These are phyloP conservation scores for Pogonocherus hispidulus DNA, from an alignment of 2,888 invertebrate species.

Conservation along the genomic window DNA sequence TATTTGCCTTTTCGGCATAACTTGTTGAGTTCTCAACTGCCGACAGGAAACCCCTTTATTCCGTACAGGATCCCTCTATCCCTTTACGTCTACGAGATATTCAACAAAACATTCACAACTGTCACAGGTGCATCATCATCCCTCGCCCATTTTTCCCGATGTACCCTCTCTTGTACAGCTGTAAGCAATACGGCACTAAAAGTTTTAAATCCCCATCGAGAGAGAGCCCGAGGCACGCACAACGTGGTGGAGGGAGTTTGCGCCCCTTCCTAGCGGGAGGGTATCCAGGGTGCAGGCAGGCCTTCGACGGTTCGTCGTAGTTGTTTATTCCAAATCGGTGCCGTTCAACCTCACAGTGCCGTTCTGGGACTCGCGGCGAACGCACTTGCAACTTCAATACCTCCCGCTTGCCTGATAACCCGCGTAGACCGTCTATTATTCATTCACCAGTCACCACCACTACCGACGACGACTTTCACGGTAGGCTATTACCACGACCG, in stretches of 20 bases:
- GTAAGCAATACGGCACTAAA: conserved; percentile 32
- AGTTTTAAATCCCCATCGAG: conserved; percentile 35
- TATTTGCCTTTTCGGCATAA: background rate
- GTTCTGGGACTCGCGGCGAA: conserved; percentile 35
- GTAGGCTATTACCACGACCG: background rate
- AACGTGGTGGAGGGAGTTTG: conserved; percentile 48
- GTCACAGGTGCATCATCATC: conserved; percentile 33
- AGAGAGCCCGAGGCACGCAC: conserved; percentile 23
- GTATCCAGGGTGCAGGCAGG: conserved; percentile 37
- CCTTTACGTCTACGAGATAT: conserved; percentile 1
- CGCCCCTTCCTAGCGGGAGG: conserved; percentile 44
- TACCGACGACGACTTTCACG: background rate
- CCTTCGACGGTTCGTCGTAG: conserved; percentile 30
- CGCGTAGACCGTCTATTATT: conserved; percentile 13
- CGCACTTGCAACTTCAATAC: background rate
- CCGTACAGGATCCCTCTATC: background rate
- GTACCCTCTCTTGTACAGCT: conserved; percentile 12
- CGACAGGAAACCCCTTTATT: background rate
- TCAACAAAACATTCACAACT: conserved; percentile 25
- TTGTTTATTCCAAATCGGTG: conserved; percentile 37
- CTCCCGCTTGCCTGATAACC: conserved; percentile 9
- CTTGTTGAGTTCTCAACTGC: background rate
- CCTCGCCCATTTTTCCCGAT: conserved; percentile 11
- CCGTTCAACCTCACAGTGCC: conserved; percentile 32
- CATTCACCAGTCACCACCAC: conserved; percentile 20